Conservation (phyloP, 2,113 vertebrate genomes). For the Calyptomena viridis region DNA sequence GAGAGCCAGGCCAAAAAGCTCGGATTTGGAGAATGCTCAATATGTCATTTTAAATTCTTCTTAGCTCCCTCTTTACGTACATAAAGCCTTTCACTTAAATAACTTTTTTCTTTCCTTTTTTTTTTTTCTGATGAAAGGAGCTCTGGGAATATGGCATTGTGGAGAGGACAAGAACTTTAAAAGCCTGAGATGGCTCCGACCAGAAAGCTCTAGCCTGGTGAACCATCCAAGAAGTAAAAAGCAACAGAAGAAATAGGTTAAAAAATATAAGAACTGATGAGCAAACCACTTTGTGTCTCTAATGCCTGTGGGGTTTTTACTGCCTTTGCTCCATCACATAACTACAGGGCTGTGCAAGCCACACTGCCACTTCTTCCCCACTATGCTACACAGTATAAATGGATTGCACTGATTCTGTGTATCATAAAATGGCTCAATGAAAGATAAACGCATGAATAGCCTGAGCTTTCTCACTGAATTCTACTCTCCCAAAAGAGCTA, state of each 20-base stretch:
- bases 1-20: background rate
- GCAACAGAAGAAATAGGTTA: background rate
- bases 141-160: background rate
- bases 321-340: background rate
- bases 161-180: background rate
- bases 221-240: background rate
- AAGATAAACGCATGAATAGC: background rate
- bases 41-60: background rate
- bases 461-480: background rate
- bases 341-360: background rate
- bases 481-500: background rate
- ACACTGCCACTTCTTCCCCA: background rate
- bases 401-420: background rate
- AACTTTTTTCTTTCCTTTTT: background rate
- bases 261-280: background rate
- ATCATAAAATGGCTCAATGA: background rate
- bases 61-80: background rate
- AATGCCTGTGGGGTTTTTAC: background rate
- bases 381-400: background rate
- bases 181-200: background rate
- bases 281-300: background rate
- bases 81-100: background rate
- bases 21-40: background rate
- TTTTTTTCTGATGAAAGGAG: background rate
- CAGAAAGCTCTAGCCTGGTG: background rate